Conservation (phyloP, 1,140 invertebrate species). For the Rhynchophorus ferrugineus region DNA sequence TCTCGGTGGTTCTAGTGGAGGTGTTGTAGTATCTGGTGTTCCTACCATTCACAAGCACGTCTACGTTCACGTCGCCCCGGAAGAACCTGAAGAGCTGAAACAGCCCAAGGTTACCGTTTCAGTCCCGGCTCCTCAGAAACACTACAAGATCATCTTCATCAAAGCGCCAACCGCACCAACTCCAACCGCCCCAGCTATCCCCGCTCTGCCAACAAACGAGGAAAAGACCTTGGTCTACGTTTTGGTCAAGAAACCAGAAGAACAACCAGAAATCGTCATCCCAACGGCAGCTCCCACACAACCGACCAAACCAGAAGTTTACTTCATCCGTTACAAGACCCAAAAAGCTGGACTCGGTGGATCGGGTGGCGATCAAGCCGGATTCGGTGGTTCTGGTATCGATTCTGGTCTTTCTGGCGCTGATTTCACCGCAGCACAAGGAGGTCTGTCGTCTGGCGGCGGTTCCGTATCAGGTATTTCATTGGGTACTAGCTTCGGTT, state of each 20-base stretch:
- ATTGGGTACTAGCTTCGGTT: not conserved
- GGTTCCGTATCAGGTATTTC: not conserved
- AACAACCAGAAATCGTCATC: slow-evolving; percentile 66
- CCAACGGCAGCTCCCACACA: slow-evolving; percentile 70
- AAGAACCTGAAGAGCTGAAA: slow-evolving; percentile 11
- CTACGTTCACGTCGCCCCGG: slow-evolving; percentile 17
- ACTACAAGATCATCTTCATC: slow-evolving; percentile 26
- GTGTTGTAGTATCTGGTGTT: too few relatives aligned
- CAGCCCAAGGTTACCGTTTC: slow-evolving; percentile 6
- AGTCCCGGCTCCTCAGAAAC: slow-evolving; percentile 9
- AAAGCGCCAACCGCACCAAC: slow-evolving; percentile 13
- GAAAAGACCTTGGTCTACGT: slow-evolving; percentile 85
- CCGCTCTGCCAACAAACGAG: slow-evolving; percentile 41
- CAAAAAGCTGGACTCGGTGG: slow-evolving; percentile 18
- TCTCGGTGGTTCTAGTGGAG: too few relatives aligned
- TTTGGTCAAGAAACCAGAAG: slow-evolving; percentile 77
- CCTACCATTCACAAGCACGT: too few relatives aligned
- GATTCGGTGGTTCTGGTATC: slow-evolving; percentile 1
- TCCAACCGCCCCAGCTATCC: not conserved
- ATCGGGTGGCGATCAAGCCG: too few relatives aligned
- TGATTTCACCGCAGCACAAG: not conserved
- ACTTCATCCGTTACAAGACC: slow-evolving; percentile 81
- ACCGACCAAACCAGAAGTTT: slow-evolving; percentile 76
- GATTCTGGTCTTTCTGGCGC: slow-evolving; percentile 4
- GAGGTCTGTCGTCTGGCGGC: slow-evolving; percentile 2